phyloP scores from a whole-genome alignment of 2,797 vertebrate species.

The Loris lydekkerianus region DNA sequence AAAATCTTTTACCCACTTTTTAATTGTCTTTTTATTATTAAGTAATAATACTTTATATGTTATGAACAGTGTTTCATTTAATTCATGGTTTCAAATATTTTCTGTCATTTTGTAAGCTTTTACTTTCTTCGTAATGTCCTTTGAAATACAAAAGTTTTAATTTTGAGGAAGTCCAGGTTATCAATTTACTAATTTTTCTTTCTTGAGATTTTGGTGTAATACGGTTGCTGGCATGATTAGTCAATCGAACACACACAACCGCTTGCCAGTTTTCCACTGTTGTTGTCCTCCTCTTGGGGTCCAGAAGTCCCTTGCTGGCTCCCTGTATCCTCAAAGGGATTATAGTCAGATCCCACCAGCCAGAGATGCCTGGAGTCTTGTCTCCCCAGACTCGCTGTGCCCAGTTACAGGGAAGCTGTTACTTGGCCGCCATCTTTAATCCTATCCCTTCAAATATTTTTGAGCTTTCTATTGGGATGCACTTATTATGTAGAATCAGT shows the following conservation, averaged over 20 bases:
- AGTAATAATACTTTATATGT: not conserved
- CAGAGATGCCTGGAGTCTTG: no score
- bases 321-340: no score
- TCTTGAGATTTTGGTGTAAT: constrained; percentile 3
- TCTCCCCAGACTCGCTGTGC: no score
- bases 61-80: not conserved
- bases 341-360: no score
- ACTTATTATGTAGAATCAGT: not conserved
- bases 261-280: no score
- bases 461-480: not conserved
- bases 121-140: not conserved
- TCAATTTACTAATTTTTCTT: not conserved
- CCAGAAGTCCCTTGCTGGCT: no score
- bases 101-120: not conserved
- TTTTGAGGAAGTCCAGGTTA: not conserved
- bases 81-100: not conserved
- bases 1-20: not conserved
- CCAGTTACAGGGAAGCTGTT: no score
- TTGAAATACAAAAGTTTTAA: not conserved
- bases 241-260: no score
- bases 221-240: no score
- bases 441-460: not conserved
- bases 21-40: not conserved
- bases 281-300: no score
- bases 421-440: no score